Conservation (phyloP, 2,113 vertebrate species). For the Syngnathoides biaculeatus region DNA sequence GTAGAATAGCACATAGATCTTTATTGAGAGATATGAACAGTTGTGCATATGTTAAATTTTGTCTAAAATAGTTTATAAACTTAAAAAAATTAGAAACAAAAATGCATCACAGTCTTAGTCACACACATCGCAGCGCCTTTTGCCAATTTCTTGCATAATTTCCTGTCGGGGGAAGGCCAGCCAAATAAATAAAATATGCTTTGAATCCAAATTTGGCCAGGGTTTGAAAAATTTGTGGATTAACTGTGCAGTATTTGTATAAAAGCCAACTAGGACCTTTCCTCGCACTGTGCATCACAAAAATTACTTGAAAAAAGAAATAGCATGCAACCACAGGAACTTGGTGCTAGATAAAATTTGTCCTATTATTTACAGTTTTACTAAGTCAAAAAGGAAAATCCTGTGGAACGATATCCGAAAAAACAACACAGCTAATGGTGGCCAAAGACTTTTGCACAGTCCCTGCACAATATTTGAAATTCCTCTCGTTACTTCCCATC, state of each 20-base stretch:
- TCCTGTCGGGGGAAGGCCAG: too few relatives aligned
- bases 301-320: not conserved
- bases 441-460: not conserved
- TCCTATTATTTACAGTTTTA: not conserved
- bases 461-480: not conserved
- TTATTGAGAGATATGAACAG: too few relatives aligned
- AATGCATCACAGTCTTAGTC: too few relatives aligned
- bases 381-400: not conserved
- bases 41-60: too few relatives aligned
- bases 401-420: not conserved
- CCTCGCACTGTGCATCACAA: not conserved
- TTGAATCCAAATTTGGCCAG: not conserved
- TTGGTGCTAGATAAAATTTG: not conserved
- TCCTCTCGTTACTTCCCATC: constrained; percentile 1
- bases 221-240: not conserved
- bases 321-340: not conserved
- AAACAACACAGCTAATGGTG: not conserved
- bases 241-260: not conserved
- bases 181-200: too few relatives aligned
- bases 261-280: not conserved
- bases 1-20: too few relatives aligned
- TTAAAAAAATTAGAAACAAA: too few relatives aligned
- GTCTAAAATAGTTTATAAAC: too few relatives aligned
- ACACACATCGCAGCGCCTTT: too few relatives aligned
- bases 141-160: too few relatives aligned